Conservation (phyloP, 2,797 vertebrate species). For the Gallinago nigripennis region DNA sequence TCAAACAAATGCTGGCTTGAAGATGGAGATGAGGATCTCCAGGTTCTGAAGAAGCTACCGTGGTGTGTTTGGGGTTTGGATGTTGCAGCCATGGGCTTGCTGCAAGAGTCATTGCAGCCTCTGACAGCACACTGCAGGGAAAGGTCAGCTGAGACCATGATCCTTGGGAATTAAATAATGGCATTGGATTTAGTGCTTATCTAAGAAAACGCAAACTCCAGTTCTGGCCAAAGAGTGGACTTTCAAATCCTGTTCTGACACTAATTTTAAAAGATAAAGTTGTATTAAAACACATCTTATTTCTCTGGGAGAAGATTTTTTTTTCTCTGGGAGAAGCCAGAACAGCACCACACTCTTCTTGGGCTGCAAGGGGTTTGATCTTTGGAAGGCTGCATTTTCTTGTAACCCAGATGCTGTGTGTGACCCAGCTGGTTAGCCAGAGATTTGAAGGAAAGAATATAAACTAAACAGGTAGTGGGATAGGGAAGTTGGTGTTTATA, state of each 20-base stretch:
- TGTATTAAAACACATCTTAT: background rate
- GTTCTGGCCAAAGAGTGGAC: background rate
- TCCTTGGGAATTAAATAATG: background rate
- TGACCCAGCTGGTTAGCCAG: background rate
- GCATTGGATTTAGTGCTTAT: background rate
- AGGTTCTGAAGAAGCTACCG: accelerated
- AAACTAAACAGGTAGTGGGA: accelerated
- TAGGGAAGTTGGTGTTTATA: accelerated
- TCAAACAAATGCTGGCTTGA: background rate
- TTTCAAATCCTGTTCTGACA: background rate
- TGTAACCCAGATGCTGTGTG: background rate
- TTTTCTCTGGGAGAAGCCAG: background rate
- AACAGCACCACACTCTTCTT: background rate
- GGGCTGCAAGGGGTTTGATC: background rate
- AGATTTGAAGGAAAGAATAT: accelerated
- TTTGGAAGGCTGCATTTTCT: background rate
- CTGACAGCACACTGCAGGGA: accelerated
- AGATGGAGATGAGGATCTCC: background rate
- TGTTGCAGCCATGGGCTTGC: background rate
- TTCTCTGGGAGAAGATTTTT: background rate
- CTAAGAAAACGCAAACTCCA: background rate
- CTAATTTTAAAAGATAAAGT: background rate
- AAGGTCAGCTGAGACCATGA: background rate
- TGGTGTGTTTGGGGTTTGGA: background rate
- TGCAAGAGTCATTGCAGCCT: background rate